Evolutionary conservation across 2,888 invertebrate species (phyloP), one percentile per base, ranked within the genome.

Genomic region (Graphium colonna): DNA sequence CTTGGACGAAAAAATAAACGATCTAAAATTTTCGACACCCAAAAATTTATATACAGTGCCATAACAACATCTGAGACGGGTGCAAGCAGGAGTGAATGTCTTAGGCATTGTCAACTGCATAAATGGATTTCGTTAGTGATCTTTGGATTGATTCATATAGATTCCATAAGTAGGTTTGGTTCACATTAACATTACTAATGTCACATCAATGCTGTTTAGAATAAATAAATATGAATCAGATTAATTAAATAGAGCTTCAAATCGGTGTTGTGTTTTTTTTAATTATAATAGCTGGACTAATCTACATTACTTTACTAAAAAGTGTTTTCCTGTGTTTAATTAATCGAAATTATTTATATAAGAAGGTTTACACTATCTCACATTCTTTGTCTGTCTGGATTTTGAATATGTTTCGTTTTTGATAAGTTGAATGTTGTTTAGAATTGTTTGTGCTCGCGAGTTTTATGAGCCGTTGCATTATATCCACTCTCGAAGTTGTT

Each of bases 101-200:
- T 21, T 51, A 43, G 43, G 9, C 51, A 44, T 38, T 51, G 51
- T 51, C 44, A 38, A 28, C 12, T 28, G 31, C 41, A 41, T 31
- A 0, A 8, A 38, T 38, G 21, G 15, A 9, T 31, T 26, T 13
- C n/a, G 42, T 42, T 13, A 12, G 12, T 18, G 9, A 9, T 7
- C 16, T 39, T 16, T 16, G 16, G 16, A 39, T 39, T 39, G 39
- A 16, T 15, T 15, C 16, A 39, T 9, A 39, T 31, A 31, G 3
- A 31, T 7, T 31, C 31, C 9, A 1, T 31, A 7, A 31, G 31
- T 31, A 31, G 3, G 31, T 31, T 31, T 31, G 31, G 1, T 7
- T 31, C 8, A 31, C 31, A 5, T 1, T 31, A 31, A 31, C 9
- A 9, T 31, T 9, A 31, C 31, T 31, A 26, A 26, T 26, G 31